Evolutionary conservation across 2,797 vertebrate species (phyloP).

Genomic region (Remorina albescens): DNA sequence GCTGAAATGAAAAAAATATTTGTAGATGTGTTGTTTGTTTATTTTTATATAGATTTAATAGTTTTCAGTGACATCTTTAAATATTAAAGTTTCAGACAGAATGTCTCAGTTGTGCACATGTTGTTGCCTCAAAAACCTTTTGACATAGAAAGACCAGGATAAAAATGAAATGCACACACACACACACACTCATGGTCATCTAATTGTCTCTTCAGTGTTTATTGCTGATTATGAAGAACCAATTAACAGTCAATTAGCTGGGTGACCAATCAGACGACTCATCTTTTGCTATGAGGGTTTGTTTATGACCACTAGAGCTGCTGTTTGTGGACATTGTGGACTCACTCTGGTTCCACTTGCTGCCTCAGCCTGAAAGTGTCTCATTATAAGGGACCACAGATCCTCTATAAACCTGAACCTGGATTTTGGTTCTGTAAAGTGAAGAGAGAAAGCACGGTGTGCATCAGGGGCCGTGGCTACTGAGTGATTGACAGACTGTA

Average conservation of each 20-base stretch:
- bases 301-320: constrained; percentile 33
- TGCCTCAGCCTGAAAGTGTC: not conserved
- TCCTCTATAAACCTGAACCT: no score
- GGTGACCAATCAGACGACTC: constrained; percentile 44
- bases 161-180: constrained; percentile 42
- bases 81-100: not conserved
- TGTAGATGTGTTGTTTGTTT: no score
- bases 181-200: constrained; percentile 22
- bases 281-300: constrained; percentile 43
- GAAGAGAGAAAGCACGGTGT: no score
- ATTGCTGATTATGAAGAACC: constrained; percentile 56
- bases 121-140: constrained; percentile 54
- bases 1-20: no score
- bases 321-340: not conserved
- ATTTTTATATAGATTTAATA: no score
- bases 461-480: no score
- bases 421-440: no score
- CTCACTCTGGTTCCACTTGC: not conserved
- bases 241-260: constrained; percentile 56
- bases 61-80: no score
- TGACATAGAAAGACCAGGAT: constrained; percentile 65
- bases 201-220: constrained; percentile 55
- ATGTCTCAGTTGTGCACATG: constrained; percentile 28
- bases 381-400: not conserved
- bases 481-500: no score